phyloP scores from a whole-genome alignment of 1,140 invertebrate species.

The Mylabris phalerata region DNA sequence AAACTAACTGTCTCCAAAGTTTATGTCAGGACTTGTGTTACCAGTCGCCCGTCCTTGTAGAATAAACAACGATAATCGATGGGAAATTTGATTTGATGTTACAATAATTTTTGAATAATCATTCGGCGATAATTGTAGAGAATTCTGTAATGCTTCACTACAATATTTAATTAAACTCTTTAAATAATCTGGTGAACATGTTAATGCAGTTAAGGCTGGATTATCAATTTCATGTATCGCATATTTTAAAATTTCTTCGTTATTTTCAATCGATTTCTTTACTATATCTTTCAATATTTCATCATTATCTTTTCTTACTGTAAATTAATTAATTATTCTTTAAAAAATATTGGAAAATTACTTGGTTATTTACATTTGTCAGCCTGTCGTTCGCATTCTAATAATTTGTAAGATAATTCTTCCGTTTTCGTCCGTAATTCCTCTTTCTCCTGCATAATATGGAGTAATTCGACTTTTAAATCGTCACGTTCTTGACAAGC shows the following conservation, averaged over 20 bases:
- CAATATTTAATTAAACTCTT: slow-evolving; percentile 42
- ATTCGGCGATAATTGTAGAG: slow-evolving; percentile 7
- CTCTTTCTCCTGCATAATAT: slow-evolving; percentile 35
- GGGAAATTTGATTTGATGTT: slow-evolving; percentile 33
- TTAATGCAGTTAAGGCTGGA: slow-evolving; percentile 59
- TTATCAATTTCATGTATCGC: slow-evolving; percentile 62
- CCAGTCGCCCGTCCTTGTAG: slow-evolving; percentile 63
- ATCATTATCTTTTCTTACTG: slow-evolving; percentile 29
- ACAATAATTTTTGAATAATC: slow-evolving; percentile 25
- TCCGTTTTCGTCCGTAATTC: slow-evolving; percentile 37
- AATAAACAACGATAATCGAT: slow-evolving; percentile 55
- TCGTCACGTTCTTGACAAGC: slow-evolving; percentile 30
- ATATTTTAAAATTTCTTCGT: slow-evolving; percentile 53
- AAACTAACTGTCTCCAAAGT: slow-evolving; percentile 61
- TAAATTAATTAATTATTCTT: slow-evolving; percentile 6
- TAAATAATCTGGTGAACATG: slow-evolving; percentile 63
- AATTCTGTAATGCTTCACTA: slow-evolving; percentile 38
- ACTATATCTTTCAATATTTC: slow-evolving; percentile 31
- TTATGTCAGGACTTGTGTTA: slow-evolving; percentile 65
- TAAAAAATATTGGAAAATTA: background rate
- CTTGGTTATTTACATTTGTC: background rate
- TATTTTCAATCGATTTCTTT: slow-evolving; percentile 45
- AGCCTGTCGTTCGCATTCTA: slow-evolving; percentile 20
- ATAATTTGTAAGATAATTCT: slow-evolving; percentile 25
- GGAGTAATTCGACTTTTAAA: slow-evolving; percentile 34